Evolutionary conservation across 2,888 invertebrate genomes (phyloP).

Genomic region (Smittia aterrima): DNA sequence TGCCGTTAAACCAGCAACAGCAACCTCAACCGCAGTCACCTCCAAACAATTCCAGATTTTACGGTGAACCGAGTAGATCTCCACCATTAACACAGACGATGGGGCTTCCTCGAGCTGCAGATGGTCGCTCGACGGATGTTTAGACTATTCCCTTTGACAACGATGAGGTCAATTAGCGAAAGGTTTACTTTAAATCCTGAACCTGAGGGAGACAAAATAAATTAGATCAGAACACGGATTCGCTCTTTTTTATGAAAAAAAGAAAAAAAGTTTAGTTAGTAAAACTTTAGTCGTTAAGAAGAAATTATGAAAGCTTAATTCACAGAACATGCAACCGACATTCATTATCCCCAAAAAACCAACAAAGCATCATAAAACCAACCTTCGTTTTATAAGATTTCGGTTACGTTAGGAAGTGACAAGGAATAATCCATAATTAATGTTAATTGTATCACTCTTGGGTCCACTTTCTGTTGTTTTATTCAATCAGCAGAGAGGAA

Average conservation of each 20-base stretch:
- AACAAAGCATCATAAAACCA: neutral
- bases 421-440: slow-evolving; percentile 10
- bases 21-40: slow-evolving; percentile 45
- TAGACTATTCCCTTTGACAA: slow-evolving; percentile 46
- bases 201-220: neutral
- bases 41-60: slow-evolving; percentile 48
- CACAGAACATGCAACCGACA: neutral
- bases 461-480: slow-evolving; percentile 4
- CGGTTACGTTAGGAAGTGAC: neutral
- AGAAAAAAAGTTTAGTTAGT: slow-evolving; percentile 31
- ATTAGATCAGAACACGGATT: neutral
- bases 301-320: slow-evolving; percentile 10
- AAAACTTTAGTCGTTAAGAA: slow-evolving; percentile 8
- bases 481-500: neutral
- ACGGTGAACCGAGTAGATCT: slow-evolving; percentile 41
- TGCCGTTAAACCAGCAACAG: slow-evolving; percentile 25
- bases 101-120: slow-evolving; percentile 50
- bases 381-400: too few species aligned
- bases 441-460: neutral
- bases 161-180: slow-evolving; percentile 9
- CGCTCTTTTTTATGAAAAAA: neutral
- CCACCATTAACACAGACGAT: slow-evolving; percentile 50
- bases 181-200: too few species aligned
- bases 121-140: slow-evolving; percentile 53
- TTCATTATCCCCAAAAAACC: neutral